Evolutionary conservation across 2,113 vertebrate species (phyloP), one percentile per base, ranked within the genome.

Genomic region (Pagrus major): DNA sequence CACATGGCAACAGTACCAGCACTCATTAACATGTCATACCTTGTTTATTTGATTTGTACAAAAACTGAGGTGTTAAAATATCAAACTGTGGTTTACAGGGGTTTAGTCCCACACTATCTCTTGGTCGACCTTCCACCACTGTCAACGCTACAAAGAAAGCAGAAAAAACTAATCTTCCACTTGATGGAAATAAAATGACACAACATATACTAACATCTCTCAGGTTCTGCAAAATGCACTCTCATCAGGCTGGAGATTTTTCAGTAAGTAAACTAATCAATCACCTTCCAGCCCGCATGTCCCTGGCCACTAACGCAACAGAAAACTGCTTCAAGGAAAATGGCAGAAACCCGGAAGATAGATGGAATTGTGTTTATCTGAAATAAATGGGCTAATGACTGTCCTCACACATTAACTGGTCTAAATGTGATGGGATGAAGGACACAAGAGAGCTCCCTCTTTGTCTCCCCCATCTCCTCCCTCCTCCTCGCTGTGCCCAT

Each of bases 341-440:
- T 41, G 47, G 42, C 37, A 69, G 39, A 60, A 81, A 77, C 54
- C 54, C 23, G n/a, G 31, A 65, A 51, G 68, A 72, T 47, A 12
- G 31, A 81, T 68, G 33, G 58, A 74, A 73, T 47, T 25, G 15
- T 65, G 33, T 69, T 58, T 63, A 23, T 61, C 55, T 61, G 54
- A 76, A 78, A 47, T 68, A 60, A 80, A 78, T 11, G 27, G 23
- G 69, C 7, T 70, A 76, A 84, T 66, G 83, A 78, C 63, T 37
- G 29, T 55, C 74, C 20, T 47, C 46, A 29, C 18, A 27, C 61
- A 74, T 85, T 88, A 73, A 59, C 68, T 31, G 11, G 44, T 60
- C 52, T 61, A 33, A 76, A 63, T 49, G 80, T 77, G 61, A 86
- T 42, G 47, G 20, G 39, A 59, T 61, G 73, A 81, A 84, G 68